phyloP scores from a whole-genome alignment of 1,140 invertebrate species.

The Ceratitis capitata region DNA sequence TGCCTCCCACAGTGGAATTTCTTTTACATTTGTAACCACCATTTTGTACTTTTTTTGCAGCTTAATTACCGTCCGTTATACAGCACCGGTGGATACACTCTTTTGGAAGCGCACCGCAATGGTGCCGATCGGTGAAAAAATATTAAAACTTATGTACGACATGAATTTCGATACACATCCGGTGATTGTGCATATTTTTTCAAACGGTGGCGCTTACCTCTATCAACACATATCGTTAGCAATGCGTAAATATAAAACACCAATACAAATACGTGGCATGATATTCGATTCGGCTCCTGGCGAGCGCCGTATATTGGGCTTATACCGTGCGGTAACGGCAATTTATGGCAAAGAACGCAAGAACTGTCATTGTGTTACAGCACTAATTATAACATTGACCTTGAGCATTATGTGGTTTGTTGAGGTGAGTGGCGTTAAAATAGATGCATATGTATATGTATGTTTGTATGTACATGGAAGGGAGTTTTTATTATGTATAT shows the following conservation, averaged over 20 bases:
- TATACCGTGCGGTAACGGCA: constrained; percentile 71
- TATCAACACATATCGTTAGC: constrained; percentile 75
- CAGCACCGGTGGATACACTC: constrained; percentile 74
- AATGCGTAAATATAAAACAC: constrained; percentile 67
- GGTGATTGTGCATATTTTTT: constrained; percentile 83
- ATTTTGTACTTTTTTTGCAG: constrained; percentile 64
- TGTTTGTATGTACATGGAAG: background rate
- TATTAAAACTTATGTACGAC: constrained; percentile 75
- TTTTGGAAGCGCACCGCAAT: constrained; percentile 74
- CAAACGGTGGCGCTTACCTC: constrained; percentile 79
- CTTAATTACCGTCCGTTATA: constrained; percentile 79
- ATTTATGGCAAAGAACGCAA: constrained; percentile 69
- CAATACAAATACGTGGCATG: constrained; percentile 73
- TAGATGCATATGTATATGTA: background rate
- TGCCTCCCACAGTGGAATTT: too few species aligned
- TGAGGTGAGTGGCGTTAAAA: constrained; percentile 61
- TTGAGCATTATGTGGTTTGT: constrained; percentile 71
- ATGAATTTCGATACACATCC: constrained; percentile 76
- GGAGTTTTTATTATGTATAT: background rate
- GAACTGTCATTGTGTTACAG: constrained; percentile 68
- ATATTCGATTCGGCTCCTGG: constrained; percentile 82
- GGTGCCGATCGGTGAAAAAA: constrained; percentile 71
- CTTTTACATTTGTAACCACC: background rate
- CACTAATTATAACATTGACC: constrained; percentile 69
- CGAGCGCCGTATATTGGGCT: constrained; percentile 69